Conservation (phyloP, 2,888 invertebrate species). For the Apotomis turbidana region DNA sequence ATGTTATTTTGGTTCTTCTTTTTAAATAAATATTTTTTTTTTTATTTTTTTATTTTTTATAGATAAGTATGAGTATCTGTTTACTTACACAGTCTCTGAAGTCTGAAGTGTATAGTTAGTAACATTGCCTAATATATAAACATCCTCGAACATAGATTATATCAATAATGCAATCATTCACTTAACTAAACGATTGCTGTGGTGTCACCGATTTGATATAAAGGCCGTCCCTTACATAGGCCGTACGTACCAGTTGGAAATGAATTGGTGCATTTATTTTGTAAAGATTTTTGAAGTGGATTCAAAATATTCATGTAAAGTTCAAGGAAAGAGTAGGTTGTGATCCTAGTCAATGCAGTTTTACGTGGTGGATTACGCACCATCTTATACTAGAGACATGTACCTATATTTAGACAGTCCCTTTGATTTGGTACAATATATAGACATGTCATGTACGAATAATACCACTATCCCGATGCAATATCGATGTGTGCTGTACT, state of each 20-base stretch:
- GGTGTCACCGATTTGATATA: conserved; percentile 10
- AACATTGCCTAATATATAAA: conserved; percentile 30
- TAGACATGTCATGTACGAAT: background rate
- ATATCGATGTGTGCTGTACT: background rate
- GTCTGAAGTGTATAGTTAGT: background rate
- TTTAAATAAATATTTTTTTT: too few relatives aligned
- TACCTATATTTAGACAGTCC: too few relatives aligned
- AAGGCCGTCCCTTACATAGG: conserved; percentile 19
- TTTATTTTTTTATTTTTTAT: too few relatives aligned
- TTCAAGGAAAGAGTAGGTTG: too few relatives aligned
- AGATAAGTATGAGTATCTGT: background rate
- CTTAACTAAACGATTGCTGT: conserved; percentile 12
- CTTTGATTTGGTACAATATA: too few relatives aligned
- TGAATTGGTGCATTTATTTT: too few relatives aligned
- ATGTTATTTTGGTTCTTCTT: too few relatives aligned
- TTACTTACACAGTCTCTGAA: background rate
- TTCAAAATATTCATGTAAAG: too few relatives aligned
- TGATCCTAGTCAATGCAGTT: too few relatives aligned
- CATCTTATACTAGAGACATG: too few relatives aligned
- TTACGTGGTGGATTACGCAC: too few relatives aligned
- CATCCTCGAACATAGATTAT: conserved; percentile 28
- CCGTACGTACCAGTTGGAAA: background rate
- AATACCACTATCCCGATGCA: background rate
- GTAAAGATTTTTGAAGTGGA: too few relatives aligned
- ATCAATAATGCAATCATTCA: conserved; percentile 41